These are phyloP conservation scores for Mormyrus hasselquistii DNA, from an alignment of 2,797 vertebrate species.

Conservation along the genomic window DNA sequence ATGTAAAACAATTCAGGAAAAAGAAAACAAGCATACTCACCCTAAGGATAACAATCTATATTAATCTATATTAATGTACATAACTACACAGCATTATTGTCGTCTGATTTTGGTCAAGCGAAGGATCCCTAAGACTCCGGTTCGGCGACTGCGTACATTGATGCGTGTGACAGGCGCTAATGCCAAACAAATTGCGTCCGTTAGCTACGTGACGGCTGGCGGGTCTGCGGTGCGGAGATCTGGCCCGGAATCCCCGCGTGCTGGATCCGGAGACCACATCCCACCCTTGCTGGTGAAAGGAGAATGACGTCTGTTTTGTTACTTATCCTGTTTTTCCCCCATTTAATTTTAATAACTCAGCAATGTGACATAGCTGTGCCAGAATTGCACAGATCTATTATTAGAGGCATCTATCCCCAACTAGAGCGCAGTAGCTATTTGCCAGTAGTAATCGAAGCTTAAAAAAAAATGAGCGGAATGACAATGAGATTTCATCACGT, in stretches of 20 bases:
- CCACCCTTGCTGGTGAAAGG: conserved; percentile 38
- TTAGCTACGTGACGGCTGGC: neutral
- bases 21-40: neutral
- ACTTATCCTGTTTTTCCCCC: conserved; percentile 28
- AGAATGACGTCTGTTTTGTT: conserved; percentile 47
- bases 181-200: neutral
- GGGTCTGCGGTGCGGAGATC: neutral
- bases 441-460: neutral
- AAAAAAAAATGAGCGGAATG: neutral
- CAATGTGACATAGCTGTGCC: conserved; percentile 41
- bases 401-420: conserved; percentile 42
- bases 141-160: conserved; percentile 53
- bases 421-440: conserved; percentile 12
- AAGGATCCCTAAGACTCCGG: conserved; percentile 44
- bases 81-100: conserved; percentile 42
- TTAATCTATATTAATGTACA: neutral
- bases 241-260: neutral
- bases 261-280: conserved; percentile 2
- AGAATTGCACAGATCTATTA: conserved; percentile 48
- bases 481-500: conserved; percentile 23
- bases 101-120: conserved; percentile 39
- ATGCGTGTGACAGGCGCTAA: conserved; percentile 34
- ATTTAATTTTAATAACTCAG: conserved; percentile 52
- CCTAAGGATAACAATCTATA: neutral
- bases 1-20: neutral